Evolutionary conservation across 2,888 invertebrate genomes (phyloP).

Genomic region (Spialia ferax): DNA sequence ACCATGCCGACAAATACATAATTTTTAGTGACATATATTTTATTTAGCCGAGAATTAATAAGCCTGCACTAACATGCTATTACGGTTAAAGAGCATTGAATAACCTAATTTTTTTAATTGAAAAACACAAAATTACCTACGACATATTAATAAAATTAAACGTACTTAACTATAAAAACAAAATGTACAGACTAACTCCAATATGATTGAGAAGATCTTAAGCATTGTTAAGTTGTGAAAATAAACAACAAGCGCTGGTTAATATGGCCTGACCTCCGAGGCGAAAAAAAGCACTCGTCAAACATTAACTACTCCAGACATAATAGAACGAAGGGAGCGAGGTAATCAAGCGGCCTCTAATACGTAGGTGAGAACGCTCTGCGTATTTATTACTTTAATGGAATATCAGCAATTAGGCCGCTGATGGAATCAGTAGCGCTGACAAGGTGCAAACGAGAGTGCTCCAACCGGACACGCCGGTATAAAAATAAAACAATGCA

Average conservation of each 20-base stretch:
- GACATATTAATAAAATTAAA: no score
- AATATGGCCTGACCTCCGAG: constrained; percentile 61
- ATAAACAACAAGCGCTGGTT: constrained; percentile 66
- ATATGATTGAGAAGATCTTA: constrained; percentile 18
- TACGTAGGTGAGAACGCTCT: constrained; percentile 79
- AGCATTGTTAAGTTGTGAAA: constrained; percentile 55
- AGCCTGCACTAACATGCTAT: no score
- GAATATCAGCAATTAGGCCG: constrained; percentile 84
- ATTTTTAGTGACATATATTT: no score
- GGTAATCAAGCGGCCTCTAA: constrained; percentile 75
- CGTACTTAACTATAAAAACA: no score
- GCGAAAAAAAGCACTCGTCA: constrained; percentile 68
- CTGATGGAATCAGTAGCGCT: constrained; percentile 83
- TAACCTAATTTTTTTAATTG: no score
- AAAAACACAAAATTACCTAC: no score
- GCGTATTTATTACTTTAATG: constrained; percentile 84
- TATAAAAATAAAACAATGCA: constrained; percentile 80
- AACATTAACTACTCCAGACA: constrained; percentile 76
- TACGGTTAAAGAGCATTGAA: no score
- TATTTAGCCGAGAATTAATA: no score
- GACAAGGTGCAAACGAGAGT: constrained; percentile 86
- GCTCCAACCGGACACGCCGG: constrained; percentile 75
- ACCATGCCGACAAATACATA: no score
- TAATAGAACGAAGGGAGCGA: constrained; percentile 78
- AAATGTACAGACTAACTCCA: neutral